A percentile compares a stretch with the other conserved stretches of the same genome.
These are phyloP conservation scores for Zosterops borbonicus DNA, from an alignment of 2,113 vertebrate species.

Conservation along the genomic window DNA sequence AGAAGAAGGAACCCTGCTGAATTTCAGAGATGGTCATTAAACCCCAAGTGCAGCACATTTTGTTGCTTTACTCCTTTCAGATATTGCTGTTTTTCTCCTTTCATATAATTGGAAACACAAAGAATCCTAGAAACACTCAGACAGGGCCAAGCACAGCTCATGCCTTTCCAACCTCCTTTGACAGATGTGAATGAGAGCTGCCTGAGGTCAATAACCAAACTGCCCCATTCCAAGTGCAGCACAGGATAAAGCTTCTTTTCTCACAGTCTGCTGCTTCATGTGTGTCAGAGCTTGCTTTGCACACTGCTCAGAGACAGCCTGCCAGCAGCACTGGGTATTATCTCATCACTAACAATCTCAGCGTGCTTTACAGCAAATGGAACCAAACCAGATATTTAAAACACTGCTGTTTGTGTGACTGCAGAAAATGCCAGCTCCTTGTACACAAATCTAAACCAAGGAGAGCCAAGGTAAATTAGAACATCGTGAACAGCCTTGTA, in stretches of 20 bases:
- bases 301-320: neutral
- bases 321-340: neutral
- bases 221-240: neutral
- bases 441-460: neutral
- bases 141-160: neutral
- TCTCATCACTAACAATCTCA: neutral
- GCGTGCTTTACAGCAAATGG: neutral
- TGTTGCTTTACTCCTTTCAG: neutral
- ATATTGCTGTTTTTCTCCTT: neutral
- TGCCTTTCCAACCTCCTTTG: neutral
- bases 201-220: neutral
- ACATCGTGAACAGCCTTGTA: rapidly evolving
- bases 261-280: neutral
- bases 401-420: constrained; percentile 15
- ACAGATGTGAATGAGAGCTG: rapidly evolving
- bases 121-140: neutral
- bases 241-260: neutral
- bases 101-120: rapidly evolving
- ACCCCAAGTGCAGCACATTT: neutral
- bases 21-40: neutral
- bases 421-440: constrained; percentile 8
- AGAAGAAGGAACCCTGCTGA: neutral
- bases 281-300: neutral
- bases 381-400: neutral
- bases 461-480: neutral